These are phyloP conservation scores for Myiozetetes cayanensis DNA, from an alignment of 2,113 vertebrate species.

Conservation along the genomic window DNA sequence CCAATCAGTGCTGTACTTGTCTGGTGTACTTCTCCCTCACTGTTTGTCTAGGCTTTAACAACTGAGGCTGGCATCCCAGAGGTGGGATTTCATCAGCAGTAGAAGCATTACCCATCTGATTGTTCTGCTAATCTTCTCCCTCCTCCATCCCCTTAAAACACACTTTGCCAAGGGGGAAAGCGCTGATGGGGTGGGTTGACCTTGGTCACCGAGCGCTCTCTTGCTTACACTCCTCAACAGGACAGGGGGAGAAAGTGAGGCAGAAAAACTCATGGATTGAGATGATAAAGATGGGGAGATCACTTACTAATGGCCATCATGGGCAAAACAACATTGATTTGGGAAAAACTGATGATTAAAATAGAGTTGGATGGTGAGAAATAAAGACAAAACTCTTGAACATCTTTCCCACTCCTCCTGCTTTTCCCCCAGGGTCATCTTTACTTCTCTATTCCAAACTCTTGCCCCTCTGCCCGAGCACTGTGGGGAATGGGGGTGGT, in stretches of 20 bases:
- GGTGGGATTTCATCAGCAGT: background rate
- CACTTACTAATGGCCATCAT: background rate
- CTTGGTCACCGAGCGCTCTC: background rate
- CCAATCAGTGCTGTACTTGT: background rate
- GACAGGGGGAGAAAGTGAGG: background rate
- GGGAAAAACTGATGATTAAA: background rate
- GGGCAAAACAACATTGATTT: background rate
- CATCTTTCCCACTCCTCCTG: background rate
- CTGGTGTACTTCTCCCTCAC: background rate
- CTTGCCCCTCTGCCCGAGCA: background rate
- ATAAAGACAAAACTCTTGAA: background rate
- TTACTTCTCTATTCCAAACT: background rate
- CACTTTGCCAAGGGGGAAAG: background rate
- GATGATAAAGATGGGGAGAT: background rate
- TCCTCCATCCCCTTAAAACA: background rate
- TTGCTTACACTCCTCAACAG: background rate
- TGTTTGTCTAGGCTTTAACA: background rate
- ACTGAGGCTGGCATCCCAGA: fast-evolving
- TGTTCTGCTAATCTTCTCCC: background rate
- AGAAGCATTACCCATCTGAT: too few relatives aligned
- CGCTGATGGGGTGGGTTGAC: background rate
- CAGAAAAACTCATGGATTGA: background rate
- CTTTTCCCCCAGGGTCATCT: background rate
- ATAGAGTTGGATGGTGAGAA: background rate
- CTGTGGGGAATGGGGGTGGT: background rate